Base-by-base conservation (phyloP, 2,113 vertebrate species). In the Eleginops maclovinus region DNA sequence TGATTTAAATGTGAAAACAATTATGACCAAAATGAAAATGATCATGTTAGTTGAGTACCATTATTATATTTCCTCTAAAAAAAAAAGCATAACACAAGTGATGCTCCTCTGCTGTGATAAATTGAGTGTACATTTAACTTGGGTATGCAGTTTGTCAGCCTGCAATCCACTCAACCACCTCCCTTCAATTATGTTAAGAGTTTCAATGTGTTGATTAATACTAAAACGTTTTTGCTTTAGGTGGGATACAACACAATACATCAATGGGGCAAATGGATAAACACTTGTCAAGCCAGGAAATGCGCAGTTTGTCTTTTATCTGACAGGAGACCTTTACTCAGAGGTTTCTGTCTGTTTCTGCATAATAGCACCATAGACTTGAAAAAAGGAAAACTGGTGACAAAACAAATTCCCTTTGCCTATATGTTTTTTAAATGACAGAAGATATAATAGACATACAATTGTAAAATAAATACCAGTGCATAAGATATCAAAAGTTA, bases 1-100 rank as follows among this genome's bases (percentile, higher is more conserved):
- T 40, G 21, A 43, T 84, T 72, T 63, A 56, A 74, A 86, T 86
- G 63, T 62, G 47, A 75, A 81, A 87, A 76, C 73, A 69, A 75
- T 79, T 64, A 68, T 28, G 36, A 78, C 40, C 46, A 59, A 51
- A 73, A 46, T 65, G 36, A 36, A 73, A 81, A 72, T 36, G 31
- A 9, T n/a, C n/a, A n/a, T n/a, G n/a, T n/a, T n/a, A n/a, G n/a
- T n/a, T 36, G 31, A 36, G 31, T 7, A 36, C 7, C 31, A 79
- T 82, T 49, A 26, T 58, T 53, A 54, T 82, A 8, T 84, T 80
- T 75, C 19, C 1, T 17, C 16, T 16, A 21, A 60, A 73, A 79
- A 73, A 79, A 44, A 19, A 10, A 26, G 12, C 17, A 47, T n/a
- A 65, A 61, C 43, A 49, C 1, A 3, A 17, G 72, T 59, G 62